Base-by-base conservation (phyloP, 2,888 invertebrate species). In the Leuctra nigra region DNA sequence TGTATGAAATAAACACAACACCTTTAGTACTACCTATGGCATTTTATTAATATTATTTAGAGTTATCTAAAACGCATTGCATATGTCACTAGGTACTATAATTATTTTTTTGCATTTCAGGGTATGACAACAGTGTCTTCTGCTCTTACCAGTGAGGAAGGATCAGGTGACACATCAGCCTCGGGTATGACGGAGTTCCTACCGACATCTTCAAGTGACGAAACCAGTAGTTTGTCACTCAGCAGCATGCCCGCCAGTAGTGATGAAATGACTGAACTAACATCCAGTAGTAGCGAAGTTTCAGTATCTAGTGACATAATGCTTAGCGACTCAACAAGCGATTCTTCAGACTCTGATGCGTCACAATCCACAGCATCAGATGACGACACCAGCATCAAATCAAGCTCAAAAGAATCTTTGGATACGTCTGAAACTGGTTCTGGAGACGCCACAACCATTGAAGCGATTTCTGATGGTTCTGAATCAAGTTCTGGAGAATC, bases 321-420 rank as follows among this genome's bases (percentile, higher is more conserved):
- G 78, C 61, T 76, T 7, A 76, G 76, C 62, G 78, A 78, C 60
- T 69, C 73, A n/a, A 70, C 76, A 18, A 46, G 41, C 23, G 47
- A 54, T 4, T 53, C 53, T 33, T 48, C 59, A 16, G 59, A 56
- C n/a, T 48, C 55, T 18, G 33, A 25, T 16, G 36, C 36, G 6
- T 22, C 55, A 22, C 18, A 36, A 20, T 50, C 50, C 38, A 47
- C 54, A 2, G 16, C 47, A 20, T 24, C 48, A 35, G 57, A 57
- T 33, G 47, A 53, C 24, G 16, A 53, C 23, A 41, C n/a, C n/a
- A 52, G 39, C 20, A 16, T 33, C 16, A n/a, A n/a, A n/a, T 35
- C 55, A 11, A 22, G n/a, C 24, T n/a, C 23, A n/a, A 16, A 20
- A 4, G 23, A 20, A 4, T 25, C 55, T 54, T 20, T 18, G 1